Percentiles rank a stretch among this genome's conserved stretches.
phyloP scores from a whole-genome alignment of 2,113 vertebrate genomes.

The Beaufortia kweichowensis region DNA sequence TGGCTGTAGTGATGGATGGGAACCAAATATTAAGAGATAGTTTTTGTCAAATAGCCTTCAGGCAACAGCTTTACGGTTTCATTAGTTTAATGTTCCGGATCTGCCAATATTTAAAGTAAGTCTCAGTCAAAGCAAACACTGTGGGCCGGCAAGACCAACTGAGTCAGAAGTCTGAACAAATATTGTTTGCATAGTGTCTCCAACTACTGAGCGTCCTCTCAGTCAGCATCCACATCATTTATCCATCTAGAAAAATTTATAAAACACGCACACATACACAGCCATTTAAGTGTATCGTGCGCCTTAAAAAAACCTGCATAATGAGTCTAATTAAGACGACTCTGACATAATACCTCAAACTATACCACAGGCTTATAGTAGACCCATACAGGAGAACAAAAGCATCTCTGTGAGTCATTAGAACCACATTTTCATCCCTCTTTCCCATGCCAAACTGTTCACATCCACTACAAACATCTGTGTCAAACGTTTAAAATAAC shows the following conservation, averaged over 20 bases:
- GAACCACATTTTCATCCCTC: conserved; percentile 64
- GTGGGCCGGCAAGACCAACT: background rate
- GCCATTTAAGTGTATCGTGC: conserved; percentile 9
- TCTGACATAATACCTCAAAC: conserved; percentile 44
- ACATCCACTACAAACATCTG: conserved; percentile 64
- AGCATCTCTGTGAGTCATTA: conserved; percentile 73
- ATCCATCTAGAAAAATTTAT: conserved; percentile 7
- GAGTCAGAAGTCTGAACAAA: background rate
- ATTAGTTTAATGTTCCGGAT: background rate
- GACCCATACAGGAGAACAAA: conserved; percentile 71
- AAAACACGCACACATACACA: conserved; percentile 5
- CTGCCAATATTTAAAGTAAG: background rate
- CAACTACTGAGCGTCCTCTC: conserved; percentile 4
- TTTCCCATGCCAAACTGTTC: conserved; percentile 54
- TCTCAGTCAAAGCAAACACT: background rate
- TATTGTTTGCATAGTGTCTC: conserved; percentile 26
- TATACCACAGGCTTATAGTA: conserved; percentile 43
- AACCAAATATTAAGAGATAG: background rate
- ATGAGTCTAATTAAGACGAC: conserved; percentile 54
- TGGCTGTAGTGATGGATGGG: background rate
- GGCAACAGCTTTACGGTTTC: background rate
- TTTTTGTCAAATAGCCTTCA: no score
- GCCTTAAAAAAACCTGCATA: conserved; percentile 30
- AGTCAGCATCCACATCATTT: background rate
- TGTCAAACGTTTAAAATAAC: conserved; percentile 72